phyloP scores from a whole-genome alignment of 2,888 invertebrate species.

The Epistrophe grossulariae region DNA sequence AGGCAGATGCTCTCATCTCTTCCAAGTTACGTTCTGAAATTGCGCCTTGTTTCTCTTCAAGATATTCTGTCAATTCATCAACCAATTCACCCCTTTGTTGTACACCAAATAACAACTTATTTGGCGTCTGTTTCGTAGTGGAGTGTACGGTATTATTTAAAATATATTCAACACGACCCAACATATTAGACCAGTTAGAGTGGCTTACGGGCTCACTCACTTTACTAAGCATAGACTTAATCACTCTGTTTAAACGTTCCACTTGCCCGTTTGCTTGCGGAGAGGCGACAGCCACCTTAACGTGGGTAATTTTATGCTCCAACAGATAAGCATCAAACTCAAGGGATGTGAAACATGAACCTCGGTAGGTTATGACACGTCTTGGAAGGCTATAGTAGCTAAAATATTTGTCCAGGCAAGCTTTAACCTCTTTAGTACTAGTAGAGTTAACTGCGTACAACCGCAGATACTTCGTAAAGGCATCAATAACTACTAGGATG shows the following conservation, averaged over 20 bases:
- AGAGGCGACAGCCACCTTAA: conserved; percentile 77
- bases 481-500: no score
- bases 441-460: no score
- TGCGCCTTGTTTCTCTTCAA: neutral
- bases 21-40: neutral
- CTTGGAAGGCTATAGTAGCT: neutral
- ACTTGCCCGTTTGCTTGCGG: conserved; percentile 79
- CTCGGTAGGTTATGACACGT: conserved; percentile 3
- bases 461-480: no score
- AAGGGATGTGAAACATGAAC: conserved; percentile 40
- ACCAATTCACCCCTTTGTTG: conserved; percentile 76
- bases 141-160: conserved; percentile 77
- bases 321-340: conserved; percentile 67
- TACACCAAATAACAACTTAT: conserved; percentile 59
- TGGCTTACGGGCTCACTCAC: conserved; percentile 41
- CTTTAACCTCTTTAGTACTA: no score
- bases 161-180: conserved; percentile 29
- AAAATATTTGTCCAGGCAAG: conserved; percentile 5
- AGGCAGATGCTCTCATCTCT: neutral
- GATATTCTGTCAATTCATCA: conserved; percentile 23
- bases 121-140: conserved; percentile 76
- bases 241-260: conserved; percentile 49
- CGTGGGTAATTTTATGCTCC: conserved; percentile 74
- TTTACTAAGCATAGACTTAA: conserved; percentile 53
- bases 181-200: conserved; percentile 42